Conservation (phyloP, 2,797 vertebrate species). For the Arrhamphus sclerolepis region DNA sequence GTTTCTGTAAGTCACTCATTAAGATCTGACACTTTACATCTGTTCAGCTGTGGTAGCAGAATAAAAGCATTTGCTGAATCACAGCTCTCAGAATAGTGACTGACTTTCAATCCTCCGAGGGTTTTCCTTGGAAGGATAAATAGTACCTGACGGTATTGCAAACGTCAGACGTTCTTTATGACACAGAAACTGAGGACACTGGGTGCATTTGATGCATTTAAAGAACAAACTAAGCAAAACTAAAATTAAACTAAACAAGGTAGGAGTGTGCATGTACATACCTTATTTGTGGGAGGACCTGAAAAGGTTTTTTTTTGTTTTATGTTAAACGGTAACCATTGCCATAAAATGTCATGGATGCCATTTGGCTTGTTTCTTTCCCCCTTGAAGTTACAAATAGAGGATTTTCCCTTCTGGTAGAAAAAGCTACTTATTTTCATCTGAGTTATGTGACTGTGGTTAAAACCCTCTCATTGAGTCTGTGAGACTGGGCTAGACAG, state of each 20-base stretch:
- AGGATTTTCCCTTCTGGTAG: conserved; percentile 46
- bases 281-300: neutral
- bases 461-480: conserved; percentile 31
- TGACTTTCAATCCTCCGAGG: conserved; percentile 13
- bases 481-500: conserved; percentile 26
- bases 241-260: too few species aligned
- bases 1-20: conserved; percentile 88
- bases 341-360: neutral
- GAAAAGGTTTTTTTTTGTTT: neutral
- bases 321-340: neutral
- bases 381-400: conserved; percentile 42
- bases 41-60: neutral
- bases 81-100: conserved; percentile 24
- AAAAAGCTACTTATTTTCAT: conserved; percentile 75
- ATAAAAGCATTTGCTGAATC: conserved; percentile 11
- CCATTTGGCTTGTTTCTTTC: conserved; percentile 22
- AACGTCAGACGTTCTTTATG: conserved; percentile 27
- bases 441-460: conserved; percentile 61
- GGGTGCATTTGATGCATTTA: conserved; percentile 8
- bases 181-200: conserved; percentile 11
- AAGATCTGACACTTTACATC: neutral
- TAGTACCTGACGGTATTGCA: conserved; percentile 28
- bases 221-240: too few species aligned
- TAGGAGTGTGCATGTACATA: neutral
- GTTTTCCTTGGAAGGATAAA: conserved; percentile 12